phyloP scores from a whole-genome alignment of 2,888 invertebrate species.

The Alloplasta piceator region DNA sequence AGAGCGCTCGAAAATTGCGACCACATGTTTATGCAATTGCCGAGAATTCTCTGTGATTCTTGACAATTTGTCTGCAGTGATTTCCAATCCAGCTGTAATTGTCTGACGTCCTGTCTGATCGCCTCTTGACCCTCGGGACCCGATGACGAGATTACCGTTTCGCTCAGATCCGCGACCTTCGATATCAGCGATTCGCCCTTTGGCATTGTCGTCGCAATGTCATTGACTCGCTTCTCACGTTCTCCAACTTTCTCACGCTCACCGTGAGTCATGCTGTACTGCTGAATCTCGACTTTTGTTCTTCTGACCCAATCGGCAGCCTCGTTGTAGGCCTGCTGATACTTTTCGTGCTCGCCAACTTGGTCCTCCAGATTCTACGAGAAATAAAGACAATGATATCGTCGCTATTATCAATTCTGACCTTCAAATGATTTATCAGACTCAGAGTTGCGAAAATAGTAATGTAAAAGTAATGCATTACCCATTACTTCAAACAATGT shows the following conservation, averaged over 20 bases:
- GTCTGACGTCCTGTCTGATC: conserved; percentile 92
- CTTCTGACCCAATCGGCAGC: conserved; percentile 94
- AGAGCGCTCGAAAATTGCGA: conserved; percentile 90
- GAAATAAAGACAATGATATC: too few relatives aligned
- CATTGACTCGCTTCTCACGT: conserved; percentile 90
- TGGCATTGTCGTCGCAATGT: conserved; percentile 88
- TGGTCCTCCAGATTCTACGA: conserved; percentile 90
- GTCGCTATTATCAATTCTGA: too few relatives aligned
- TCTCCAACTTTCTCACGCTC: conserved; percentile 91
- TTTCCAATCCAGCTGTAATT: conserved; percentile 92
- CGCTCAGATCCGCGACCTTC: conserved; percentile 89
- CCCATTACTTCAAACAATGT: too few relatives aligned
- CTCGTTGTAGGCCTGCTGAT: conserved; percentile 92
- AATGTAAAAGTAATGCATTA: too few relatives aligned
- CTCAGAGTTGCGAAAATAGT: too few relatives aligned
- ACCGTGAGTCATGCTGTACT: conserved; percentile 94
- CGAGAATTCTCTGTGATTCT: conserved; percentile 90
- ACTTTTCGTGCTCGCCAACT: conserved; percentile 94
- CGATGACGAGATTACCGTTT: conserved; percentile 90
- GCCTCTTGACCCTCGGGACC: conserved; percentile 93
- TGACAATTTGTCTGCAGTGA: conserved; percentile 90
- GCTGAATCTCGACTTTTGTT: conserved; percentile 92
- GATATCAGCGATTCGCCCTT: conserved; percentile 90
- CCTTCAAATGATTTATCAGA: too few relatives aligned
- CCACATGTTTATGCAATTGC: conserved; percentile 92